Conservation (phyloP, 37 sponge, comb jelly and placozoan species). For the Mnemiopsis leidyi region DNA sequence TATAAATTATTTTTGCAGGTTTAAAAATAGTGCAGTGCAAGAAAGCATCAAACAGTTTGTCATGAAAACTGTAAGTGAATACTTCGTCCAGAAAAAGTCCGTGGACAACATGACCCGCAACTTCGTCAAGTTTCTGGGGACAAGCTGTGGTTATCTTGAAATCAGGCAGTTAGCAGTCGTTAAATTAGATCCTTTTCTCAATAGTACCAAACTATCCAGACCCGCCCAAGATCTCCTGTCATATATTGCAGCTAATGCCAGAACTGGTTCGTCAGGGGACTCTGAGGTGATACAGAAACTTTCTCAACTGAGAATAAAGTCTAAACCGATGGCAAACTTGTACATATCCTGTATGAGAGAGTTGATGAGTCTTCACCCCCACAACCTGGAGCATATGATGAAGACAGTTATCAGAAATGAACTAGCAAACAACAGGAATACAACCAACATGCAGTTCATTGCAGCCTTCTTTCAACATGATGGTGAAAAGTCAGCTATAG, state of each 20-base stretch:
- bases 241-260: slow-evolving; percentile 36
- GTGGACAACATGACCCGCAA: slow-evolving; percentile 58
- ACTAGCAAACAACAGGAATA: slow-evolving; percentile 72
- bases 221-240: slow-evolving; percentile 56
- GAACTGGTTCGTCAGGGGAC: slow-evolving; percentile 73
- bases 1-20: slow-evolving; percentile 1
- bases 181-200: slow-evolving; percentile 17
- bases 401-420: slow-evolving; percentile 81
- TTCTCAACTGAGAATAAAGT: slow-evolving; percentile 77
- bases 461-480: slow-evolving; percentile 72
- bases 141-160: slow-evolving; percentile 52
- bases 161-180: slow-evolving; percentile 9
- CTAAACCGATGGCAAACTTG: slow-evolving; percentile 84
- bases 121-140: slow-evolving; percentile 56
- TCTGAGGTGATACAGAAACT: slow-evolving; percentile 76
- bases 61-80: slow-evolving; percentile 26
- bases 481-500: slow-evolving; percentile 77
- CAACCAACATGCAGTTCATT: slow-evolving; percentile 83
- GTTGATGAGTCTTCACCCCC: slow-evolving; percentile 73
- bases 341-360: slow-evolving; percentile 85
- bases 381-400: slow-evolving; percentile 72
- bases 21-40: slow-evolving; percentile 51
- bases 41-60: slow-evolving; percentile 23
- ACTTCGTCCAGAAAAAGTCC: slow-evolving; percentile 16
- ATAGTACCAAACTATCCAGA: slow-evolving; percentile 47